Percentiles rank a stretch among this genome's conserved stretches.
Evolutionary conservation across 2,797 vertebrate species (phyloP).

Genomic region (Poecilia picta): DNA sequence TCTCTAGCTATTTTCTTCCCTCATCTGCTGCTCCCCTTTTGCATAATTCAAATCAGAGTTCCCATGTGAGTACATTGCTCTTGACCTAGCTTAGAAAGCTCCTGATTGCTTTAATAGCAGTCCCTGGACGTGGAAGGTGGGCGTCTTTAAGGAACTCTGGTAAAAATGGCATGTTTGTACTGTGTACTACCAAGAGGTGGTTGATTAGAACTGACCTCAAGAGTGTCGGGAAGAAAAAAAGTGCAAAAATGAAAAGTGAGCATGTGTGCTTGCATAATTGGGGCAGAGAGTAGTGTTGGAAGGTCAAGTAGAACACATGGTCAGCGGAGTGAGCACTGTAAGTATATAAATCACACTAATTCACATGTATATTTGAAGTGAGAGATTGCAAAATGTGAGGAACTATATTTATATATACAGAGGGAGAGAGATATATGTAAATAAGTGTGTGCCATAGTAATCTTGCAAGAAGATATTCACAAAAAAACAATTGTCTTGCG

Average conservation of each 20-base stretch:
- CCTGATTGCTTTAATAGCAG: slow-evolving; percentile 85
- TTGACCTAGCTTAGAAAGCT: slow-evolving; percentile 76
- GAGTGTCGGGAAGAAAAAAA: slow-evolving; percentile 68
- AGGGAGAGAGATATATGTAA: not conserved
- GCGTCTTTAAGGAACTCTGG: slow-evolving; percentile 71
- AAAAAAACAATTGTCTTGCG: not conserved
- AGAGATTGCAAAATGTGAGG: not conserved
- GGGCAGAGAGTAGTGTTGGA: slow-evolving; percentile 52
- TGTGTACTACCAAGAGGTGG: slow-evolving; percentile 65
- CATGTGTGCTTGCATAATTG: slow-evolving; percentile 73
- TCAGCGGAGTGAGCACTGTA: slow-evolving; percentile 47
- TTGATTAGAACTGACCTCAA: slow-evolving; percentile 78
- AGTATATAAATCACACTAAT: slow-evolving; percentile 53
- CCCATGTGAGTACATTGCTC: slow-evolving; percentile 74
- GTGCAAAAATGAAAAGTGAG: slow-evolving; percentile 74
- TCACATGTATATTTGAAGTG: slow-evolving; percentile 45
- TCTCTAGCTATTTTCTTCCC: slow-evolving; percentile 50
- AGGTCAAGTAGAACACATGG: slow-evolving; percentile 73
- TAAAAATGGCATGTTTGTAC: slow-evolving; percentile 54
- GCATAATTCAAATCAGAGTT: slow-evolving; percentile 79
- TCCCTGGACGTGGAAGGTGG: slow-evolving; percentile 75
- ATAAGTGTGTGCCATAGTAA: not conserved
- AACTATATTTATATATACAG: not conserved
- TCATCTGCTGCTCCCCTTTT: slow-evolving; percentile 54
- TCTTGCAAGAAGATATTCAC: slow-evolving; percentile 9